phyloP scores from a whole-genome alignment of 2,888 invertebrate species.

The Drosophila neonasuta region DNA sequence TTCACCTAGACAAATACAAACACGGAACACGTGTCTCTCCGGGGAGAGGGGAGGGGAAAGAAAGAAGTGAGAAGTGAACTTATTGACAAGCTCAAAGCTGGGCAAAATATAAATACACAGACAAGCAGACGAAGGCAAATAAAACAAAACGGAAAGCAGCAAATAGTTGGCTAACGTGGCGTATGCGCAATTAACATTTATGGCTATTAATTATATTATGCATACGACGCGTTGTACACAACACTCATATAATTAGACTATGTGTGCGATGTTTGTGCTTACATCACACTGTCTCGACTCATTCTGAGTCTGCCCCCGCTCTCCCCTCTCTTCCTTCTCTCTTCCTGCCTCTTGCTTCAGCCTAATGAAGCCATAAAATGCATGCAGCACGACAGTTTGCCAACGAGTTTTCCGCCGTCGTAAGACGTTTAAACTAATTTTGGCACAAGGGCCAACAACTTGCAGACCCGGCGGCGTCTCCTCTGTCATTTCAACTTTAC shows the following conservation, averaged over 20 bases:
- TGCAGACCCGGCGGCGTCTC: constrained; percentile 42
- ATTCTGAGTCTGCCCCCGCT: constrained; percentile 2
- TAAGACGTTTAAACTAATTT: constrained; percentile 54
- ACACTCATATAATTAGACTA: constrained; percentile 20
- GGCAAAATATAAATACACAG: constrained; percentile 25
- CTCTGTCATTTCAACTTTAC: constrained; percentile 48
- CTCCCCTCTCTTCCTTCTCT: not conserved
- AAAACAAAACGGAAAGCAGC: constrained; percentile 17
- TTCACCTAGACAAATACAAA: constrained; percentile 60
- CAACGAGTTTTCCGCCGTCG: constrained; percentile 24
- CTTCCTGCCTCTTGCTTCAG: not conserved
- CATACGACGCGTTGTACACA: constrained; percentile 55
- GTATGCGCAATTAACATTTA: constrained; percentile 78
- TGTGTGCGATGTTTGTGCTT: constrained; percentile 2
- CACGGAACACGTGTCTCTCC: constrained; percentile 48
- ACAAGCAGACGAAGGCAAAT: constrained; percentile 11
- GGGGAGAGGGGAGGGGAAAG: constrained; percentile 20
- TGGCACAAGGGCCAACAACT: constrained; percentile 50
- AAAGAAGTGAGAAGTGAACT: constrained; percentile 29
- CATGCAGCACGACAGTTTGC: constrained; percentile 51
- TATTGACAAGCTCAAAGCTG: constrained; percentile 56
- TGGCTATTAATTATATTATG: constrained; percentile 73
- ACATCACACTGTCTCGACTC: constrained; percentile 19
- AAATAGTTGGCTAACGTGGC: constrained; percentile 65
- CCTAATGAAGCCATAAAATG: constrained; percentile 66